Evolutionary conservation across 2,797 vertebrate species (phyloP), one percentile per base, ranked within the genome.

Genomic region (Gymnothorax reevesii): DNA sequence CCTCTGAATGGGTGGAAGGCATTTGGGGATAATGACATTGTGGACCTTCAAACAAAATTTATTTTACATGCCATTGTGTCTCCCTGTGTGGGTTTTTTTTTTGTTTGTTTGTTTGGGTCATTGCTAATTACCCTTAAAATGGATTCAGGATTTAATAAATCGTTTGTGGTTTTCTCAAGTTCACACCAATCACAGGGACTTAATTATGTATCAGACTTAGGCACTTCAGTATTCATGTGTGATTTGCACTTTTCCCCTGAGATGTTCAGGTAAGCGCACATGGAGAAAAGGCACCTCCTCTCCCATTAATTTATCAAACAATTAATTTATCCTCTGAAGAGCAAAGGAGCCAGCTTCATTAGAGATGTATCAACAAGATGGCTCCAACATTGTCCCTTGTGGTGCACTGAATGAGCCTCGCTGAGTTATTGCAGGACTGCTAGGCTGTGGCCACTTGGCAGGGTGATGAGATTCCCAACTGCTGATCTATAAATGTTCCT

Each of bases 401-500:
- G 88, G 85, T 88, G 52, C 57, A 83, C 54, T 0, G 57, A 87
- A 88, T 22, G 84, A 89, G 87, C 22, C 27, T 84, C 88, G 87
- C 83, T 84, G 88, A 92, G 91, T 90, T 91, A 93, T 90, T 87
- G 85, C 82, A 22, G 20, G 13, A 54, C 42, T 12, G 7, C 77
- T 55, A 9, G 77, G 54, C 20, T 17, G 17, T n/a, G 4, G 77
- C 52, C 20, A n/a, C 55, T 80, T 80, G 77, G 22, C 20, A 55
- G n/a, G 60, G 62, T 88, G 88, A 89, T 91, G 88, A 90, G 89
- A 90, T 85, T 89, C 86, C 82, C 85, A 92, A 88, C 86, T 83
- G 75, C 85, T 84, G 85, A 87, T 87, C 90, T 86, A 89, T 88
- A 90, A 87, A 88, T 57, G 64, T 85, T 85, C 87, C 0, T 20